These are phyloP conservation scores for Pachycephala philippinensis DNA, from an alignment of 2,113 vertebrate species.

Conservation along the genomic window DNA sequence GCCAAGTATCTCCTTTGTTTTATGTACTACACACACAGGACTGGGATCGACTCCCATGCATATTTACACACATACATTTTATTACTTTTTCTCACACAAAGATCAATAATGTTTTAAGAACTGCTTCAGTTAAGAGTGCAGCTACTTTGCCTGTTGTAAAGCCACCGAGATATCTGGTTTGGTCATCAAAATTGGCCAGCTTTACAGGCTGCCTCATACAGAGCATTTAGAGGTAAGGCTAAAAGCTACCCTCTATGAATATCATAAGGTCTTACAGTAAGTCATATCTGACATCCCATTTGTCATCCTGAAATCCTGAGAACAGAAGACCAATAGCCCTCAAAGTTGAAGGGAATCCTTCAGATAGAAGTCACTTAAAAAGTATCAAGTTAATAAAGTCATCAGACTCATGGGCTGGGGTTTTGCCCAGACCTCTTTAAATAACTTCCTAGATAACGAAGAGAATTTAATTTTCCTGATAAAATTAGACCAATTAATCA, in stretches of 20 bases:
- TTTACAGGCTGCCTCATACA: not conserved
- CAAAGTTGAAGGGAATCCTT: constrained; percentile 31
- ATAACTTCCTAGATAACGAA: constrained; percentile 52
- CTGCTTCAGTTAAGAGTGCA: not conserved
- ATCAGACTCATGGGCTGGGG: not conserved
- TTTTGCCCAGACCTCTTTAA: constrained; percentile 58
- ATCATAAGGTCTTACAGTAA: not conserved
- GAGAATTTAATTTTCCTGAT: constrained; percentile 69
- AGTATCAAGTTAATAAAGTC: constrained; percentile 60
- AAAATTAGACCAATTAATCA: constrained; percentile 72
- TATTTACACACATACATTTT: not conserved
- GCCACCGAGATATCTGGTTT: not conserved
- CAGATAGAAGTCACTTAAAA: constrained; percentile 45
- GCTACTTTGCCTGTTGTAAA: not conserved
- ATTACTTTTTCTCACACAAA: not conserved
- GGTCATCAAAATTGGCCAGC: not conserved
- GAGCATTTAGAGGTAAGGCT: not conserved
- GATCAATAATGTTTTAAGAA: not conserved
- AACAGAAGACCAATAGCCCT: constrained; percentile 31
- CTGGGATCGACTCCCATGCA: not conserved
- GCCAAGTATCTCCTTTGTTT: not conserved
- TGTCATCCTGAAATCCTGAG: constrained; percentile 36
- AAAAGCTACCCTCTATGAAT: not conserved
- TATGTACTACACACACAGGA: not conserved
- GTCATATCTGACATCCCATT: constrained; percentile 7